Evolutionary conservation across 2,113 vertebrate genomes (phyloP).

Genomic region (Chinchilla lanigera): DNA sequence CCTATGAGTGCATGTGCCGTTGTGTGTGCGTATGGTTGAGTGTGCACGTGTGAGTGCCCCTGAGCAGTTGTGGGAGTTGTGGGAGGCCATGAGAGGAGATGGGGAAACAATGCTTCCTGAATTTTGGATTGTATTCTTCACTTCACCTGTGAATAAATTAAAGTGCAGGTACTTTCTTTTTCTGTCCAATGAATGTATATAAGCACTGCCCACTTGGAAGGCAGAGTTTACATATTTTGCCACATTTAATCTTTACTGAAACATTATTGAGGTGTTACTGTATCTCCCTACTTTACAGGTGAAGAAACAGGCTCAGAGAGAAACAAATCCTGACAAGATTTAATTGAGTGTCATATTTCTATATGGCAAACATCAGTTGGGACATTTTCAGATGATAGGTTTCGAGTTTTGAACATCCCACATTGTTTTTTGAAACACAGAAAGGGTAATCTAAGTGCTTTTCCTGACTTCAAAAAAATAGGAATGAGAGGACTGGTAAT

Average conservation of each 20-base stretch:
- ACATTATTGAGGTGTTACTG: neutral
- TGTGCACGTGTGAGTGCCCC: neutral
- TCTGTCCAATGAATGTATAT: neutral
- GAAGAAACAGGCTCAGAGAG: neutral
- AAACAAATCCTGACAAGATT: neutral
- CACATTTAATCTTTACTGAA: neutral
- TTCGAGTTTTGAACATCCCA: neutral
- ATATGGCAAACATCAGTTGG: neutral
- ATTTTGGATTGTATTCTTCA: neutral
- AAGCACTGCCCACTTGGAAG: neutral
- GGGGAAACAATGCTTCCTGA: neutral
- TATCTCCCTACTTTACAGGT: neutral
- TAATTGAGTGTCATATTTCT: neutral
- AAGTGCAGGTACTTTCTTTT: neutral
- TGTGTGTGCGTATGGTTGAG: neutral
- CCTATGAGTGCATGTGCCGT: rapidly evolving
- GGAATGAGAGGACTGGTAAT: neutral
- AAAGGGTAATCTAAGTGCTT: neutral
- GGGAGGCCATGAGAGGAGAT: neutral
- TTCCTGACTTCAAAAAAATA: neutral
- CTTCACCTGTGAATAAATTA: neutral
- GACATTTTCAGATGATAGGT: neutral
- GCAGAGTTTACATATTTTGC: neutral
- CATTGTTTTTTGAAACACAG: neutral
- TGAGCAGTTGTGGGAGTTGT: neutral